Evolutionary conservation across 1,140 invertebrate species (phyloP), one percentile per base, ranked within the genome.

Genomic region (Cepaea nemoralis): DNA sequence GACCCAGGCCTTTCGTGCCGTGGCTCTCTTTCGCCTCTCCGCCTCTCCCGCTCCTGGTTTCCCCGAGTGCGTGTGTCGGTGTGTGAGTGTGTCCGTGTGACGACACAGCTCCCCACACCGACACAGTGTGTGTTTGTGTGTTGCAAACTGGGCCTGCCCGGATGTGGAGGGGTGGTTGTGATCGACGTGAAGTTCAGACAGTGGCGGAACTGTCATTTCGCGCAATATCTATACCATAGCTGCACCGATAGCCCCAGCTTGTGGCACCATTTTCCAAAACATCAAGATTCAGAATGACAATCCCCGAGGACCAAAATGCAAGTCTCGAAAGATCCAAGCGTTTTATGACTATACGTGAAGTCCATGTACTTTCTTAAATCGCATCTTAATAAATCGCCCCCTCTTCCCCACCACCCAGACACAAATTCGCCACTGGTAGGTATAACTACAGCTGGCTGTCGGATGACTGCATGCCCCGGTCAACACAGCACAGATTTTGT

Each of bases 11-110:
- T 55, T 24, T 16, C 50, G 50, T 55, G 50, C n/a, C 50, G n/a
- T 12, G 16, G 5, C 73, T 75, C 73, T 55, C 73, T 75, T 16
- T 42, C 73, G 5, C 31, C 73, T 75, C 48, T 50, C 73, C 71
- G 24, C 2, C 37, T 39, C 69, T 45, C 40, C 6, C 37, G n/a
- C 69, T 71, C 37, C 10, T n/a, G n/a, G n/a, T 71, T 39, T 45
- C 40, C n/a, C 37, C 40, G 40, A 39, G 40, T 39, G 40, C 37
- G 40, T 1, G 40, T 27, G 24, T 71, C 69, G 42, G 42, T 45
- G 33, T 70, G 67, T 70, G 24, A 22, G 39, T 70, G 33, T 24
- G 33, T 45, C n/a, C n/a, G 19, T 45, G 37, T 40, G 40, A 71
- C 40, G 24, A 71, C 69, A 71, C 40, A 39, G 12, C 27, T 63